These are phyloP conservation scores for Chrysomallon squamiferum DNA, from an alignment of 1,140 invertebrate species.

Conservation along the genomic window DNA sequence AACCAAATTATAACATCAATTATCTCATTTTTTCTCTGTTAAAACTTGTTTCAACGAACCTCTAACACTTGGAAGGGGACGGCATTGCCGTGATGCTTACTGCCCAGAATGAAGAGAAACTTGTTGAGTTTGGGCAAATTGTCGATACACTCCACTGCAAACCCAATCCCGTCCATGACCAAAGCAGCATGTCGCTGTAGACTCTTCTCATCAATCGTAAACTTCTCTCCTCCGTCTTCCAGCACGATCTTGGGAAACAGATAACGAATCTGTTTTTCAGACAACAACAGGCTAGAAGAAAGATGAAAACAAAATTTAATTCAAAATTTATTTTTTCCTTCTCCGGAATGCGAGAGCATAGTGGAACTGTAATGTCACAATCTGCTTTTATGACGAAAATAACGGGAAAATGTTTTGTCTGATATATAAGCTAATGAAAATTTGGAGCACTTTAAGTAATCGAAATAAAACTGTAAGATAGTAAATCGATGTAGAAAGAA, in stretches of 20 bases:
- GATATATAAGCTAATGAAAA: too few species aligned
- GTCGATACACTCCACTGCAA: constrained; percentile 1
- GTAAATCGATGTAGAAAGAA: too few species aligned
- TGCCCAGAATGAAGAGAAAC: neutral
- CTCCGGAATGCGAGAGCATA: too few species aligned
- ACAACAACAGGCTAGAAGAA: constrained; percentile 1
- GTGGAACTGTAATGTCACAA: too few species aligned
- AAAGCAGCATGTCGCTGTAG: constrained; percentile 5
- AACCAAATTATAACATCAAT: too few species aligned
- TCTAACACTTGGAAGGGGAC: constrained; percentile 1
- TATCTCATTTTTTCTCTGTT: too few species aligned
- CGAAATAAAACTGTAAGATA: too few species aligned
- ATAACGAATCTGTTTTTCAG: neutral
- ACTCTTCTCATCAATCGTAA: neutral
- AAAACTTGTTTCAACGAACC: neutral
- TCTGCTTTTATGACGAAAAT: too few species aligned
- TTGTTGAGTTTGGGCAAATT: constrained; percentile 2
- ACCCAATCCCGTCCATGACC: constrained; percentile 7
- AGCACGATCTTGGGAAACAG: constrained; percentile 3
- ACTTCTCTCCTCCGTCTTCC: constrained; percentile 8
- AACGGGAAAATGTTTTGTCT: too few species aligned
- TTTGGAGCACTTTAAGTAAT: too few species aligned
- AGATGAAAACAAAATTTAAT: neutral
- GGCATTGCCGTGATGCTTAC: neutral
- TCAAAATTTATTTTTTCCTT: too few species aligned